Percentiles rank a stretch among this genome's conserved stretches.
These are phyloP conservation scores for Graphium colonna DNA, from an alignment of 2,888 invertebrate genomes.

Conservation along the genomic window DNA sequence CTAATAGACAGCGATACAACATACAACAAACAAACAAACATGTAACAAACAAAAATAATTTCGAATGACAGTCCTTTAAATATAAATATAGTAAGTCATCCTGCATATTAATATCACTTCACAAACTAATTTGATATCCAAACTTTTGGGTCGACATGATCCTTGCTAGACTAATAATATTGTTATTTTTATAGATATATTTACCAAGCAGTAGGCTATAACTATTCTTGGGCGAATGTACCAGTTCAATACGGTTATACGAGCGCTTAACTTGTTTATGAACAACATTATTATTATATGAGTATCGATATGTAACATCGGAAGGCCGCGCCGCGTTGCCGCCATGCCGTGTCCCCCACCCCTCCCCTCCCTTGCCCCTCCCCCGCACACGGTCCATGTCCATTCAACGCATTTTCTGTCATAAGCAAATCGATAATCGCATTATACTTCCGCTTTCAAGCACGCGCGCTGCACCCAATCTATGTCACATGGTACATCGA, in stretches of 20 bases:
- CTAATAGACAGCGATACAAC: no score
- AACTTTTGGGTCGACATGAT: no score
- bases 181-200: no score
- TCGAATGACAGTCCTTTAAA: no score
- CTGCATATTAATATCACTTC: no score
- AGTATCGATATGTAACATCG: constrained; percentile 17
- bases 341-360: constrained; percentile 34
- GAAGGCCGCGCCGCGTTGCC: constrained; percentile 11
- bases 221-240: background rate
- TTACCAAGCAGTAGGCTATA: background rate
- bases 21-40: no score
- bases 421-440: constrained; percentile 78
- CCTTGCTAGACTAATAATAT: no score
- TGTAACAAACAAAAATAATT: no score
- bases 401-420: constrained; percentile 79
- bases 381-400: constrained; percentile 49
- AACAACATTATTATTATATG: background rate
- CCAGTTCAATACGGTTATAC: background rate
- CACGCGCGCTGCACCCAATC: constrained; percentile 70
- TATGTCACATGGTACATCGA: constrained; percentile 52
- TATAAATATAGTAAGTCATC: no score
- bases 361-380: constrained; percentile 32
- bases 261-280: background rate
- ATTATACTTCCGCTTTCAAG: constrained; percentile 74
- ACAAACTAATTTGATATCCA: no score